Base-by-base conservation (phyloP, 1,140 invertebrate genomes). In the Ips typographus region DNA sequence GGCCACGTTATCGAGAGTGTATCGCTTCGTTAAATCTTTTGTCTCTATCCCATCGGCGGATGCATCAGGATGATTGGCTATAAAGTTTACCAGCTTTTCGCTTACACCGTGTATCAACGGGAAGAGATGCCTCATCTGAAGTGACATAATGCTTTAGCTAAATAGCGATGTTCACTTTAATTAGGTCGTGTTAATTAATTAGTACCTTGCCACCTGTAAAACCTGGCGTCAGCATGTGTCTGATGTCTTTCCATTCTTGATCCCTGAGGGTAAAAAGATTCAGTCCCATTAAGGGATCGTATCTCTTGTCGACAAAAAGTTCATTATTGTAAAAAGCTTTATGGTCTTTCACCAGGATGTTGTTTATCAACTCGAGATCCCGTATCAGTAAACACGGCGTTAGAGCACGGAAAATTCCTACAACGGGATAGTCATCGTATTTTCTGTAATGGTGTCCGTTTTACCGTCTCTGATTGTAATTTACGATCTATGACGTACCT, bases 231-330 rank as follows among this genome's bases (percentile, higher is more conserved):
- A 86, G 79, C 47, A 85, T 79, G 4, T 75, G 76, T 42, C 86
- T 76, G 22, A 84, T 82, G 47, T 80, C 75, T 62, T 85, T 85
- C 87, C 87, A 89, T 65, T 78, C 76, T 5, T 83, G 77, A 6
- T 81, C 83, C 40, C 75, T 74, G 3, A 80, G 69, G 40, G 80
- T 71, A 68, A 85, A 84, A 0, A 83, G 82, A 77, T 85, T 84
- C 4, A 73, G 67, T 0, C 71, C 73, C 7, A 79, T 75, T 39
- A 84, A 77, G 39, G 81, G 80, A 73, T 85, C 84, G 0, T 74
- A 68, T 60, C 80, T 39, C 7, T 74, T 68, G 52, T 80, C 77
- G 38, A 79, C 67, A 47, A 80, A 40, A 8, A 75, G 42, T 52
- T 77, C 76, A 40, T 77, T 80, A 60, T 78, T 70, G 7, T 77